Percentiles rank a stretch among this genome's conserved stretches.
phyloP scores from a whole-genome alignment of 2,888 invertebrate genomes.

The Noctua janthina region DNA sequence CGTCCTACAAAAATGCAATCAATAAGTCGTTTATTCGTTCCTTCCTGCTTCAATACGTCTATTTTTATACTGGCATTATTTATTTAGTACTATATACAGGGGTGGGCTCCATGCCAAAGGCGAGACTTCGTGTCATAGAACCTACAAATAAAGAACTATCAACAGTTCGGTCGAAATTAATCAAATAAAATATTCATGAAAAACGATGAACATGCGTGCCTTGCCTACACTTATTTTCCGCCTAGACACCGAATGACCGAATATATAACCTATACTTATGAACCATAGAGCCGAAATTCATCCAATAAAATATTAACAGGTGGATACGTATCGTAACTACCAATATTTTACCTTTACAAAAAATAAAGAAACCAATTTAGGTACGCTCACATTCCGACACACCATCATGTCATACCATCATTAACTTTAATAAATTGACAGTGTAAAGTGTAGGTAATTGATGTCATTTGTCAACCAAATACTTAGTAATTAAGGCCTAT shows the following conservation, averaged over 20 bases:
- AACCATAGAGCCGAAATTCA: conserved; percentile 2
- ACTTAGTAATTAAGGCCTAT: background rate
- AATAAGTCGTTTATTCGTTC: background rate
- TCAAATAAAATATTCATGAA: conserved; percentile 20
- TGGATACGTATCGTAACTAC: background rate
- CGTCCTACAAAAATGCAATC: background rate
- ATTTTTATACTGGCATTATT: background rate
- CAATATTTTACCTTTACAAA: background rate
- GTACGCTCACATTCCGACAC: conserved; percentile 6
- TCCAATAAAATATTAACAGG: conserved; percentile 16
- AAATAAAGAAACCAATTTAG: conserved; percentile 16
- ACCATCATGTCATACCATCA: background rate
- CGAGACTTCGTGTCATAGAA: background rate
- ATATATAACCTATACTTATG: conserved; percentile 7
- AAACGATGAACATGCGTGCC: background rate
- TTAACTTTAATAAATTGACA: background rate
- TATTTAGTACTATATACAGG: background rate
- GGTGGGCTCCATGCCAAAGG: background rate
- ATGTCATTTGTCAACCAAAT: background rate
- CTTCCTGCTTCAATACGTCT: background rate
- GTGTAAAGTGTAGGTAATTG: background rate
- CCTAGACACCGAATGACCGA: background rate
- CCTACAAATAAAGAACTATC: background rate
- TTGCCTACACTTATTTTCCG: background rate
- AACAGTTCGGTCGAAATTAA: background rate